Percentiles rank a stretch among this genome's conserved stretches.
phyloP scores from a whole-genome alignment of 2,888 invertebrate genomes.

The Eilema griseolum region DNA sequence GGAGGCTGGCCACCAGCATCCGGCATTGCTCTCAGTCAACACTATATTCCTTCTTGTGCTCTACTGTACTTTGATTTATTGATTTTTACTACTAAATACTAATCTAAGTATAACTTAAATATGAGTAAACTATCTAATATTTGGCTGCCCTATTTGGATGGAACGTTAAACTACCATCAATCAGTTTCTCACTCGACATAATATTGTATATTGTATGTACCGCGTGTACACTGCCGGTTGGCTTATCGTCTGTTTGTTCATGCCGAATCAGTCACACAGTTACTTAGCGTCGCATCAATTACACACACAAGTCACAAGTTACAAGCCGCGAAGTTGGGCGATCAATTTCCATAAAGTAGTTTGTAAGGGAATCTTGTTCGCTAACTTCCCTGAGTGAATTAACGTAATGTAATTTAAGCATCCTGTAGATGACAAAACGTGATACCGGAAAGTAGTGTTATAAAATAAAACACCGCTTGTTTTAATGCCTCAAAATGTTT shows the following conservation, averaged over 20 bases:
- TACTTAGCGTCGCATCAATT: neutral
- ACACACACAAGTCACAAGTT: neutral
- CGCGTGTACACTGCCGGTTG: neutral
- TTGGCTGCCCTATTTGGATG: neutral
- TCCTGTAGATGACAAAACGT: neutral
- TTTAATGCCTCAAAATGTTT: neutral
- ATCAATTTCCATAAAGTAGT: constrained; percentile 5
- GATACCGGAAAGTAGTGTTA: neutral
- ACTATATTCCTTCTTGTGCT: no score
- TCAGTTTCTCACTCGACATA: neutral
- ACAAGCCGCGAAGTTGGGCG: neutral
- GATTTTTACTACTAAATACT: neutral
- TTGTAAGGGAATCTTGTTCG: neutral
- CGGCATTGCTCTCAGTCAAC: no score
- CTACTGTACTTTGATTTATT: no score
- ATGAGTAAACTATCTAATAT: neutral
- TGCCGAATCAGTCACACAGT: neutral
- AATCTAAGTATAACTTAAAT: neutral
- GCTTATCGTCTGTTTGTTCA: neutral
- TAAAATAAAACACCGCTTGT: neutral
- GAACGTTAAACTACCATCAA: neutral
- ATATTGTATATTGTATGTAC: neutral
- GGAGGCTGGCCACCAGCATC: no score
- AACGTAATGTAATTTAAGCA: neutral
- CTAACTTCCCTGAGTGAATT: constrained; percentile 5